Evolutionary conservation across 2,888 invertebrate genomes (phyloP).

Genomic region (Theretra japonica): DNA sequence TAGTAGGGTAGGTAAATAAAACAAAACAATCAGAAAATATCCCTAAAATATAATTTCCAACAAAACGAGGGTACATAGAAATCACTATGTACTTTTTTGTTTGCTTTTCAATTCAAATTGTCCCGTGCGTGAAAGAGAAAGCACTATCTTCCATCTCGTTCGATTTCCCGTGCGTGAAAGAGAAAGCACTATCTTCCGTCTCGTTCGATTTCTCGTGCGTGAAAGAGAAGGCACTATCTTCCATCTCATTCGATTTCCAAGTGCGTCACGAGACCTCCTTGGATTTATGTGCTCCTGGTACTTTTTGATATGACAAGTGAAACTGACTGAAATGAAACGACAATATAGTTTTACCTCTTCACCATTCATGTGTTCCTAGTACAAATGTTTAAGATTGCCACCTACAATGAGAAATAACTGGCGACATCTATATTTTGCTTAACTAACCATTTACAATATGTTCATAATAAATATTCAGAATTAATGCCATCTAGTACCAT

Average conservation of each 20-base stretch:
- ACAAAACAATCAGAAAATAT: no score
- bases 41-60: no score
- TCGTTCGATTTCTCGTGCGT: no score
- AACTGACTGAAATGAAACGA: not conserved
- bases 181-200: not conserved
- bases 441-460: not conserved
- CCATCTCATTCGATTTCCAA: not conserved
- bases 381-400: slow-evolving; percentile 6
- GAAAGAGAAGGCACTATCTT: no score
- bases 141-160: not conserved
- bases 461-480: not conserved
- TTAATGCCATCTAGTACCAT: not conserved
- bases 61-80: no score
- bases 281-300: not conserved
- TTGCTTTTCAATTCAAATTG: no score
- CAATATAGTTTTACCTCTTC: not conserved
- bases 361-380: not conserved
- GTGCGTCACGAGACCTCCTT: not conserved
- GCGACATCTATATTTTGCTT: slow-evolving; percentile 1
- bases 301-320: not conserved
- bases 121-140: not conserved
- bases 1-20: no score
- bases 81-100: no score
- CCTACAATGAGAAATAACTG: not conserved
- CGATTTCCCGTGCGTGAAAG: not conserved